A percentile compares a stretch with the other conserved stretches of the same genome.
Conservation (phyloP, 2,797 vertebrate species). For the Podarcis lilfordi region DNA sequence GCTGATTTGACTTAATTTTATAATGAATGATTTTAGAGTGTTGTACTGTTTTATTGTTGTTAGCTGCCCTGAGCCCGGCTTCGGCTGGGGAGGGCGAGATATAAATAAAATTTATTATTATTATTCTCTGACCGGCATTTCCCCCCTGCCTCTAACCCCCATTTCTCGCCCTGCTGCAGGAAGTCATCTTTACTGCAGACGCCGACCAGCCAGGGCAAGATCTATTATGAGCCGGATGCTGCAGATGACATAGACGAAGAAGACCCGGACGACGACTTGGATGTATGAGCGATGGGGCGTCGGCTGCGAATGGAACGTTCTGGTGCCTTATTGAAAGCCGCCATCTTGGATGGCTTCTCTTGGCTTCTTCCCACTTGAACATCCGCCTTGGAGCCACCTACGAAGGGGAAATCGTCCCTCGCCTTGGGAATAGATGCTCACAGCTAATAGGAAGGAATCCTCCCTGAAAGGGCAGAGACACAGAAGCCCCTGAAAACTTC, state of each 20-base stretch:
- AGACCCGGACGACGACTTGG: slow-evolving; percentile 88
- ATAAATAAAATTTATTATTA: no score
- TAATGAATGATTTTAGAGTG: no score
- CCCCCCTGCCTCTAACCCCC: background rate
- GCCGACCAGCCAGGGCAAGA: slow-evolving; percentile 76
- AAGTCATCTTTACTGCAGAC: slow-evolving; percentile 80
- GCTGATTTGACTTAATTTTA: no score
- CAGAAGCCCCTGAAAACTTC: background rate
- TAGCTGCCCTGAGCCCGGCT: no score
- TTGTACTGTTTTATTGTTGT: no score
- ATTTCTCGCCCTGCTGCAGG: slow-evolving; percentile 55
- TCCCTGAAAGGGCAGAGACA: no score
- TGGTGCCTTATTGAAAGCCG: background rate
- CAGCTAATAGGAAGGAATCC: background rate
- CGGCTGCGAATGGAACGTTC: background rate
- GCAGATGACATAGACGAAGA: slow-evolving; percentile 86
- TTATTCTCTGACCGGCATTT: no score
- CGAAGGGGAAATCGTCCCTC: background rate
- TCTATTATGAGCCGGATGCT: slow-evolving; percentile 83
- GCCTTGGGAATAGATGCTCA: background rate
- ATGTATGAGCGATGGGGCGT: slow-evolving; percentile 71
- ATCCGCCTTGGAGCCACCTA: background rate
- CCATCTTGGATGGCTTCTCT: background rate
- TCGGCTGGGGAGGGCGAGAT: no score
- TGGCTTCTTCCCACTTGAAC: no score